Base-by-base conservation (phyloP, 2,888 invertebrate genomes). In the Orgyia antiqua region DNA sequence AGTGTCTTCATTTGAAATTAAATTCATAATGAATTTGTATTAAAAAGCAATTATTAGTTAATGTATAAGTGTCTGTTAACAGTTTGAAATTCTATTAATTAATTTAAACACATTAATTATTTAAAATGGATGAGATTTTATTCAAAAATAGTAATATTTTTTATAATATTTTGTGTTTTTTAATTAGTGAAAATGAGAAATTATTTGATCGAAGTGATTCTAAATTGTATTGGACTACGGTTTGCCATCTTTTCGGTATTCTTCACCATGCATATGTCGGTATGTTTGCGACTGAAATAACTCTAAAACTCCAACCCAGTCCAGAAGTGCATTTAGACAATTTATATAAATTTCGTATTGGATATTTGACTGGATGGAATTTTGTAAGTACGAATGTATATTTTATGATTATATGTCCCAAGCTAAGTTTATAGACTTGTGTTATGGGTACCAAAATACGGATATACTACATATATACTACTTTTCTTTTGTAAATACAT, bases 171-270 rank as follows among this genome's bases (percentile, higher is more conserved):
- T 36, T 83, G 23, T 78, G 82, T 31, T 78, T 79, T 53, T 52
- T 83, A 1, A 77, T 83, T 36, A 73, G 76, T 0, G 79, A 83
- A 62, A 80, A 83, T 27, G 79, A 80, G 30, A 80, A 80, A 9
- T 51, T 79, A 0, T 80, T 79, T 9, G 74, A 80, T 34, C 51
- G 75, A 4, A 79, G 64, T 53, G 80, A 80, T 9, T 55, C 70
- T 0, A 68, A 58, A 15, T 40, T 82, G 18, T 83, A 83, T 19
- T 82, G 79, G 83, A 61, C 60, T 0, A 82, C 80, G 0, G 78
- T 82, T 0, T 57, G 66, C 2, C 80, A 79, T 31, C 38, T 70
- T 2, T 59, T 70, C 19, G 48, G 45, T 0, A 41, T 71, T 0
- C 24, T 62, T 0, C 80, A 82, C 9, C 75, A 83, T 19, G 29